phyloP scores from a whole-genome alignment of 2,888 invertebrate genomes.

The Drosophila tripunctata region DNA sequence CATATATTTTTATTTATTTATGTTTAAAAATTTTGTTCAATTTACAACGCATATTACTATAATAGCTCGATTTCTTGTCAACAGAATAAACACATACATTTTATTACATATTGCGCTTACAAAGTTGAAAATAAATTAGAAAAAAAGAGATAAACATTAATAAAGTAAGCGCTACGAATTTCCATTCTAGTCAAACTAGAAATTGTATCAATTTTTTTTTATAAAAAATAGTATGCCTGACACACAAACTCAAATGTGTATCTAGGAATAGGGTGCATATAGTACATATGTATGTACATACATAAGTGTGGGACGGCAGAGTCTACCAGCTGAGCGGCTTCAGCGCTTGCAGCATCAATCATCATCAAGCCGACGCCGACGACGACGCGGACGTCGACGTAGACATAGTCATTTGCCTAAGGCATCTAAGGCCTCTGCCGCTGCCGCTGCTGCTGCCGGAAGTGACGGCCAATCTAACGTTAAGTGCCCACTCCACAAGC shows the following conservation, averaged over 20 bases:
- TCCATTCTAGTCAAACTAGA: not conserved
- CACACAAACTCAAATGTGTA: not conserved
- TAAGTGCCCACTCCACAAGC: conserved; percentile 73
- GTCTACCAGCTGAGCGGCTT: conserved; percentile 30
- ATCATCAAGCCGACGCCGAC: conserved; percentile 56
- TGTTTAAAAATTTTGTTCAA: no score
- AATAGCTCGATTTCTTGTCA: not conserved
- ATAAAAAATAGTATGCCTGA: not conserved
- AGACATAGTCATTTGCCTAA: conserved; percentile 53
- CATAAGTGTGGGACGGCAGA: no score
- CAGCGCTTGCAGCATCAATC: conserved; percentile 63
- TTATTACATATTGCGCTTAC: no score
- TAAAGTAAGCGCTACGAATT: not conserved
- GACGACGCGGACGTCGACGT: conserved; percentile 19
- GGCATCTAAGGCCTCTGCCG: no score
- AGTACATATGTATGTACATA: no score
- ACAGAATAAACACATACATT: not conserved
- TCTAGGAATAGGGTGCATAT: conserved; percentile 22
- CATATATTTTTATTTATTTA: no score
- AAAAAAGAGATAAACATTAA: not conserved
- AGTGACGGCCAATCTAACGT: conserved; percentile 76
- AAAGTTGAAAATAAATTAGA: not conserved
- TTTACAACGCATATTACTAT: no score
- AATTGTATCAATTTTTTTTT: not conserved
- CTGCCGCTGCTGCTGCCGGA: no score